Base-by-base conservation (phyloP, 1,140 invertebrate species). In the Acyrthosiphon pisum region DNA sequence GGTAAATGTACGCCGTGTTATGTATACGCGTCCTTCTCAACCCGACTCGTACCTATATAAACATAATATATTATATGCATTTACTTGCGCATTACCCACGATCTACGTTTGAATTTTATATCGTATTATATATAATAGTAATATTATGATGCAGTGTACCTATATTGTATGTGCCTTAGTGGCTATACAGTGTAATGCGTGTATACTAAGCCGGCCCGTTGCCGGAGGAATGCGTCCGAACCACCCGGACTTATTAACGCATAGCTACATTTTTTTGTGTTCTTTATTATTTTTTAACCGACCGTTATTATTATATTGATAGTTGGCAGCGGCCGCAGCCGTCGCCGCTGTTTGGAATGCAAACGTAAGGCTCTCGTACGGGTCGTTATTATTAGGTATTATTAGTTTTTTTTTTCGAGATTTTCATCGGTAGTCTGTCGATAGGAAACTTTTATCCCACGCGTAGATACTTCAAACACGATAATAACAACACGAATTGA, bases 161-260 rank as follows among this genome's bases (percentile, higher is more conserved):
- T 48, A 48, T 41, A 41, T 4, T 3, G 41, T 41, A 41, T 41
- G 41, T 41, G 41, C 14, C 11, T 20, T n/a, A n/a, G 23, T 44
- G 11, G 37, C 37, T 22, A 20, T 7, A 18, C 18, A 76, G 30
- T 9, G 56, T 30, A 30, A 14, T 30, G 14, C 30, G 9, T 2
- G 9, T 60, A 26, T 83, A 84, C 35, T 7, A 35, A 83, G 37
- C 3, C 83, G 23, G 84, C 60, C 30, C 30, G 60, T 14, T 14
- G 60, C 84, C 44, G 84, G 0, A 1, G 48, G 48, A 89, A 89
- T 89, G 87, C 87, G 35, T 89, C 37, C 87, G 22, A 53, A 53
- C 87, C 87, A 35, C 30, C 48, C n/a, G 46, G 48, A 89, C 87
- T 89, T 89, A 53, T 89, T 89, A 89, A 89, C 84, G 84, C 84